Evolutionary conservation across 2,113 vertebrate species (phyloP), one percentile per base, ranked within the genome.

Genomic region (Seriola quinqueradiata): DNA sequence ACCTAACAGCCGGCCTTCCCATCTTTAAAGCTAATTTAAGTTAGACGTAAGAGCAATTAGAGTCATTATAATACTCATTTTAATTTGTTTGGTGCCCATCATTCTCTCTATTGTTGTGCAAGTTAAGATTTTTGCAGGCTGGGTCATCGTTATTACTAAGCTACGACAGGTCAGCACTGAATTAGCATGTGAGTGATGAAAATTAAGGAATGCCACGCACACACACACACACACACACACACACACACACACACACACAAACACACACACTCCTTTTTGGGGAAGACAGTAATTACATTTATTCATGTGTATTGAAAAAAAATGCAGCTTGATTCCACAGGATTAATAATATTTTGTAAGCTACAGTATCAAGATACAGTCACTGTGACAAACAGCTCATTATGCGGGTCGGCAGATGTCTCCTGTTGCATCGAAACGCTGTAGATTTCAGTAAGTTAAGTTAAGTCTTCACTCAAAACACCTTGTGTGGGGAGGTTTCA

Each of bases 141-240:
- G 54, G 79, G 76, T 61, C 67, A 64, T 90, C 77, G 87, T 89
- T 89, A 82, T 77, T 74, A 67, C 78, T 63, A 63, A 87, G 44
- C 79, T 70, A 52, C 64, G 70, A 75, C 44, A 73, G 81, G 57
- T 77, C 74, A 72, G 77, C 32, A 21, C 36, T 11, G 17, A 82
- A 92, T 94, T 92, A 90, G 74, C 87, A 91, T 83, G 48, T 82
- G 78, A 83, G 46, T 87, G 81, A 46, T 65, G 57, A 12, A 73
- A 81, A 72, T 44, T 6, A 58, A 86, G 58, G 8, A 74, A 40
- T 67, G 25, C 11, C 16, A 12, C 1, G 25, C 28, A 28, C 28
- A 28, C 28, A 52, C 7, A 52, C 5, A 57, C 36, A 19, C 55
- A 52, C 7, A 52, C 5, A 50, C 36, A 19, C 55, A 52, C 7